Percentiles rank a stretch among this genome's conserved stretches.
Evolutionary conservation across 2,113 vertebrate species (phyloP).

Genomic region (Gyps fulvus): DNA sequence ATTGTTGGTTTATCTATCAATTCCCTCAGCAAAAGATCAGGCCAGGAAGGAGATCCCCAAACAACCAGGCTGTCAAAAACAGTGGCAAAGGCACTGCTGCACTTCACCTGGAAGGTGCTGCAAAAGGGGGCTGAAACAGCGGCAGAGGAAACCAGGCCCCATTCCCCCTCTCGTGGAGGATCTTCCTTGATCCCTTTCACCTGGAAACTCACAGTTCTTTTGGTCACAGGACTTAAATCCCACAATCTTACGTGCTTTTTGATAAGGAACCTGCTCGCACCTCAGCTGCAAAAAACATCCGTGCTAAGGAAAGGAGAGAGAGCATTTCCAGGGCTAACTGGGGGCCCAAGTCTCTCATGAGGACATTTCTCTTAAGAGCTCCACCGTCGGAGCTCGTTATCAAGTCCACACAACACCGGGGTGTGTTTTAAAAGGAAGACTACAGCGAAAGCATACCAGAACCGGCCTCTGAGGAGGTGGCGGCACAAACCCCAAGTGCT

Average conservation of each 20-base stretch:
- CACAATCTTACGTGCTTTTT: not conserved
- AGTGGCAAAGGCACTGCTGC: not conserved
- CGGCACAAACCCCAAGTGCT: not conserved
- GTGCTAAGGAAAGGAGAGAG: not conserved
- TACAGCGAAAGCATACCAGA: not conserved
- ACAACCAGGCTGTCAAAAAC: not conserved
- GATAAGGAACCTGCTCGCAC: not conserved
- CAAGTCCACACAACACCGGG: not conserved
- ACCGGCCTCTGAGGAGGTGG: not conserved
- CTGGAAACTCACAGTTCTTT: not conserved
- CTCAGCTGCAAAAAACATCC: not conserved
- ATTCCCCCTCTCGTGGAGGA: not conserved
- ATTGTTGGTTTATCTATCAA: not conserved
- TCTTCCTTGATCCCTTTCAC: not conserved
- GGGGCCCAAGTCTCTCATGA: not conserved
- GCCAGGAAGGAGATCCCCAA: not conserved
- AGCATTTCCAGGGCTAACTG: rapidly evolving
- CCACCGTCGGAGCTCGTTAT: not conserved
- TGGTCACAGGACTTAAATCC: not conserved
- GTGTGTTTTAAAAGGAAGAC: not conserved
- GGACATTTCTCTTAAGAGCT: not conserved
- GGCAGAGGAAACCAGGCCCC: not conserved
- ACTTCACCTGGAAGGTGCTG: not conserved
- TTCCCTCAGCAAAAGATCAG: not conserved
- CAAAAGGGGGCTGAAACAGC: not conserved